phyloP scores from a whole-genome alignment of 1,140 invertebrate genomes.

The Drosophila lacteicornis region DNA sequence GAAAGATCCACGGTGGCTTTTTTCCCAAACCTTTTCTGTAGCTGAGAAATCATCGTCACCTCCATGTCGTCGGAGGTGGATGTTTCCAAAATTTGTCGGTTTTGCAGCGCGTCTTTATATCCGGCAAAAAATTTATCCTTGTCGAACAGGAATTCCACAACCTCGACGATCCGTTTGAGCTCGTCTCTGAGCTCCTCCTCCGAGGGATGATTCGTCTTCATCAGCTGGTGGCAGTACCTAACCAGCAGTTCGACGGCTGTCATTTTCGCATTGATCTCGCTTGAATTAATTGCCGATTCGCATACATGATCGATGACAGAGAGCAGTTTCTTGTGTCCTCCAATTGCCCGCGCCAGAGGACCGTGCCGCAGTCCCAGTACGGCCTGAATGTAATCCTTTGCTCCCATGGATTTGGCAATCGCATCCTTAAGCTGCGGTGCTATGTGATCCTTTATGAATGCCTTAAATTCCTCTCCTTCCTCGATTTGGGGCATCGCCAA shows the following conservation, averaged over 20 bases:
- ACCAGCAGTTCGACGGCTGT: not conserved
- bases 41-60: constrained; percentile 6
- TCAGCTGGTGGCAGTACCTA: constrained; percentile 4
- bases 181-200: not conserved
- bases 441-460: not conserved
- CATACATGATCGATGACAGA: not conserved
- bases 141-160: constrained; percentile 6
- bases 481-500: constrained; percentile 29
- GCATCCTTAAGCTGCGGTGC: not conserved
- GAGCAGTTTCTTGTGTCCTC: constrained; percentile 6
- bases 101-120: not conserved
- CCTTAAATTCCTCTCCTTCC: not conserved
- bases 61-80: constrained; percentile 11
- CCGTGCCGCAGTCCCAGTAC: not conserved
- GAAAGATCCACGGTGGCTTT: fast-evolving
- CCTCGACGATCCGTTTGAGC: constrained; percentile 1
- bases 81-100: constrained; percentile 9
- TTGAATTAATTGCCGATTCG: not conserved
- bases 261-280: not conserved
- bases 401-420: not conserved
- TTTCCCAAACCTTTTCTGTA: not conserved
- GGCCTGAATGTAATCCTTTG: constrained; percentile 20
- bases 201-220: not conserved
- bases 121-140: not conserved
- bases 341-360: not conserved